Base-by-base conservation (phyloP, 2,113 vertebrate genomes). In the Microcebus griseorufus region DNA sequence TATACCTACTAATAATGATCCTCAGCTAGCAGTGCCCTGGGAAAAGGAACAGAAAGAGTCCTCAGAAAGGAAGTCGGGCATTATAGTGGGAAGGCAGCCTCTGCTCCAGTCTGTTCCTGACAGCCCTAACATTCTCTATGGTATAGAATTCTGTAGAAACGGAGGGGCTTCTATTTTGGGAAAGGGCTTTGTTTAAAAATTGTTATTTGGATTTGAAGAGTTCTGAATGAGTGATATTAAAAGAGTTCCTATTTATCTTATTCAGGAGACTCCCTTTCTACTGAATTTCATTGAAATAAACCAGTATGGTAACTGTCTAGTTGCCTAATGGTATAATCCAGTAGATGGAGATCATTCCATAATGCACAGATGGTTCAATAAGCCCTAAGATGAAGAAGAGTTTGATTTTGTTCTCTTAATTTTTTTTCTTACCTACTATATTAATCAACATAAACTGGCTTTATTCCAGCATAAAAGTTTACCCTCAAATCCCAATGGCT, bases 131-230 rank as follows among this genome's bases (percentile, higher is more conserved):
- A 53, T 32, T 88, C 51, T 65, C 53, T 32, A 60, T 3, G 51
- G 18, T n/a, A 42, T 17, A 93, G 25, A 45, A 80, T 83, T 95
- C n/a, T 80, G 34, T 42, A 75, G 51, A 87, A 90, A 51, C 53
- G 2, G 45, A 32, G 37, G 6, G 7, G 14, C 1, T 70, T 88
- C 65, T 78, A 39, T 67, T 82, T 67, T 20, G 53, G 69, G 7
- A 90, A 79, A 72, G 42, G 0, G 17, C 75, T 84, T 83, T 85
- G 22, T 78, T 95, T 88, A 70, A 81, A 81, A 88, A 29, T 22
- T 90, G 14, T 79, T 51, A 67, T 55, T 90, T 91, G 75, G 22
- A 90, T 67, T 93, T 90, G 53, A 82, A 96, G 62, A 84, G 32
- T 72, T 78, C 42, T 76, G 78, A 34, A 80, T 93, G 69, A 83